phyloP scores from a whole-genome alignment of 35 echinoderm and acorn worm genomes.

The Apostichopus californicus region DNA sequence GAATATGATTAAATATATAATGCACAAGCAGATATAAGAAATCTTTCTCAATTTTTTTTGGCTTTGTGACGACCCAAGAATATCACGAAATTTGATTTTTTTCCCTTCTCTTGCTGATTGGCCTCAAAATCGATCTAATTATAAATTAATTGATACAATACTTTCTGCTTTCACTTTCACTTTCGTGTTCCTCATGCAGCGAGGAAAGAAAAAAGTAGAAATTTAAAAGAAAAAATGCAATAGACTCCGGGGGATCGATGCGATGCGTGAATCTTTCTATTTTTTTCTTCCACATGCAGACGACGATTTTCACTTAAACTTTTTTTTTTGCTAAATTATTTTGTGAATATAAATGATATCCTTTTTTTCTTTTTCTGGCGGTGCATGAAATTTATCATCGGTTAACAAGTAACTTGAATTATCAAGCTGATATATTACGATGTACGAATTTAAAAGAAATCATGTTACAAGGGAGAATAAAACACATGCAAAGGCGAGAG shows the following conservation, averaged over 20 bases:
- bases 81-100: not conserved
- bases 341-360: too few relatives aligned
- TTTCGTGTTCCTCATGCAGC: not conserved
- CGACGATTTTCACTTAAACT: not conserved
- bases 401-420: too few relatives aligned
- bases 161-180: not conserved
- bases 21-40: too few relatives aligned
- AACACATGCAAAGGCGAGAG: too few relatives aligned
- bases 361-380: too few relatives aligned
- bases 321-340: not conserved
- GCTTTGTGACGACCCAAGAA: not conserved
- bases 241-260: not conserved
- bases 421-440: too few relatives aligned
- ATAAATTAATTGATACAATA: not conserved
- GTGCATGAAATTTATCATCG: too few relatives aligned
- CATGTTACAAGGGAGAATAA: too few relatives aligned
- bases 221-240: not conserved
- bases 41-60: not conserved
- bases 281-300: not conserved
- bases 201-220: not conserved
- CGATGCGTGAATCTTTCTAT: not conserved
- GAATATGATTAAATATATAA: too few relatives aligned
- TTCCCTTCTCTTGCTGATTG: not conserved
- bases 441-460: too few relatives aligned
- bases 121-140: not conserved